Evolutionary conservation across 2,113 vertebrate genomes (phyloP).

Genomic region (Callocephalon fimbriatum): DNA sequence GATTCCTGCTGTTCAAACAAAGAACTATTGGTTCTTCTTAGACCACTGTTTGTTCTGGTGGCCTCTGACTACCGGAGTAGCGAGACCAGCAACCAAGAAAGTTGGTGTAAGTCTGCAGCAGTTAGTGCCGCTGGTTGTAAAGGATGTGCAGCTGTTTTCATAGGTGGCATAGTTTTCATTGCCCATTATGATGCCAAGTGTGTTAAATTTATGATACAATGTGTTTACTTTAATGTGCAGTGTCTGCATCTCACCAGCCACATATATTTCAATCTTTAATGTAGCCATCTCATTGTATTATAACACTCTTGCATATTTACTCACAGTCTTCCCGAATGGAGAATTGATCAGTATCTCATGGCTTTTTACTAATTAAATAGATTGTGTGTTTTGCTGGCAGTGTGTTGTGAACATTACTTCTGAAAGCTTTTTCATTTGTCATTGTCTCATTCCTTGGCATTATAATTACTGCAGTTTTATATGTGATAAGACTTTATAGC

Average conservation of each 20-base stretch:
- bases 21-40: neutral
- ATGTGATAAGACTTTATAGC: slow-evolving; percentile 64
- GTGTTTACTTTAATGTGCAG: slow-evolving; percentile 52
- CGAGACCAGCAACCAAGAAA: neutral
- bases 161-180: slow-evolving; percentile 34
- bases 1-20: neutral
- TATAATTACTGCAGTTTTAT: slow-evolving; percentile 66
- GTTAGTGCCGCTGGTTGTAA: neutral
- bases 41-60: neutral
- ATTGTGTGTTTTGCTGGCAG: slow-evolving; percentile 65
- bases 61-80: neutral
- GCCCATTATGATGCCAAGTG: slow-evolving; percentile 25
- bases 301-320: slow-evolving; percentile 38
- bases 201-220: slow-evolving; percentile 38
- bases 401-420: slow-evolving; percentile 58
- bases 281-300: slow-evolving; percentile 23
- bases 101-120: neutral
- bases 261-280: slow-evolving; percentile 54
- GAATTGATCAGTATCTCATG: slow-evolving; percentile 44
- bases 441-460: slow-evolving; percentile 64
- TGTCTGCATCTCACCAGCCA: slow-evolving; percentile 37
- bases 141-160: slow-evolving; percentile 14
- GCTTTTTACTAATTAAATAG: slow-evolving; percentile 72
- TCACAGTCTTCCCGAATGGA: slow-evolving; percentile 16
- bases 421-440: slow-evolving; percentile 72